Evolutionary conservation across 1,140 invertebrate species (phyloP).

Genomic region (Oppia nitens): DNA sequence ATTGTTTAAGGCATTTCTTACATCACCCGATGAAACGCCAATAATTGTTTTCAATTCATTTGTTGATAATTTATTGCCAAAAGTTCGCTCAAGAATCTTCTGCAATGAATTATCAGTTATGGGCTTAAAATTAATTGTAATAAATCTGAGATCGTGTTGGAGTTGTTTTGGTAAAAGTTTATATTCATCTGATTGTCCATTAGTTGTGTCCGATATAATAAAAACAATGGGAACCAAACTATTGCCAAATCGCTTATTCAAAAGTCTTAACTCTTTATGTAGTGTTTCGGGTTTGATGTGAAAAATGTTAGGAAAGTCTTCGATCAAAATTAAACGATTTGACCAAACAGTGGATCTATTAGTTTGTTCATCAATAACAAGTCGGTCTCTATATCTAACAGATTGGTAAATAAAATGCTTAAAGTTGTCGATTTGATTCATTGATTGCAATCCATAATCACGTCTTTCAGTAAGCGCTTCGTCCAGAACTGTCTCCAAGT

Average conservation of each 20-base stretch:
- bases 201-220: conserved; percentile 4
- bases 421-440: not conserved
- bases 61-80: not conserved
- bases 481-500: not conserved
- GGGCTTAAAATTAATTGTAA: conserved; percentile 9
- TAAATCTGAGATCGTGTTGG: not conserved
- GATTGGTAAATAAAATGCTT: not conserved
- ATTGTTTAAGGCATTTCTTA: conserved; percentile 11
- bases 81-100: not conserved
- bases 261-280: conserved; percentile 1
- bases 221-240: conserved; percentile 11
- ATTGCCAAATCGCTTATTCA: not conserved
- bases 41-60: conserved; percentile 3
- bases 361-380: not conserved
- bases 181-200: conserved; percentile 1
- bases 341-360: not conserved
- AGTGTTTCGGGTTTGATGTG: not conserved
- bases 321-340: not conserved
- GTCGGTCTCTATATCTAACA: not conserved
- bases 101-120: not conserved
- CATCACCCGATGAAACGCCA: not conserved
- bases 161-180: conserved; percentile 9
- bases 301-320: conserved; percentile 11
- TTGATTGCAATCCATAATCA: not conserved
- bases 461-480: not conserved